Conservation (phyloP, 2,113 vertebrate genomes). For the Melanerpes formicivorus region DNA sequence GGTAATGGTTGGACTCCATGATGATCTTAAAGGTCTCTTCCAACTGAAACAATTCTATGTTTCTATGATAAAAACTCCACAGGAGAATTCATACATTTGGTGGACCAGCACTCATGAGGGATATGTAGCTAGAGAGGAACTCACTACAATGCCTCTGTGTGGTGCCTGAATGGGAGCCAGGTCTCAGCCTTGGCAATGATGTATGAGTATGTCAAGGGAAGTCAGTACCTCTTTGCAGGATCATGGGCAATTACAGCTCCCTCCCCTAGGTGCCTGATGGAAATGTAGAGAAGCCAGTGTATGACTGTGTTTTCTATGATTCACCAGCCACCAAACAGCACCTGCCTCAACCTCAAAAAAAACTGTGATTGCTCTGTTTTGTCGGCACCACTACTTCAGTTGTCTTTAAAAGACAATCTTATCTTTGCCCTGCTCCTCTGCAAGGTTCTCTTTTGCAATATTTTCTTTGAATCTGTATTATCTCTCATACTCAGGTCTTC, state of each 20-base stretch:
- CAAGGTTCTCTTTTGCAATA: background rate
- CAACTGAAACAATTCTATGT: too few species aligned
- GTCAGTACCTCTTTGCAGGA: background rate
- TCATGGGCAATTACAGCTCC: background rate
- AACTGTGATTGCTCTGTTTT: background rate
- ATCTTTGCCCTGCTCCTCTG: background rate
- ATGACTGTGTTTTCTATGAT: background rate
- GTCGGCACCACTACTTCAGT: background rate
- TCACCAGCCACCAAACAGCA: background rate
- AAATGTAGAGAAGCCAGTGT: background rate
- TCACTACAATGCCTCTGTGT: background rate
- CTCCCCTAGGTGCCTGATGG: background rate
- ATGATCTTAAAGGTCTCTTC: too few species aligned
- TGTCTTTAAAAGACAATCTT: background rate
- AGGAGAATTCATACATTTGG: background rate
- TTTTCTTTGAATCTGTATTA: background rate
- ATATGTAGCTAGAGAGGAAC: background rate
- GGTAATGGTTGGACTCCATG: too few species aligned
- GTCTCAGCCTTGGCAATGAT: background rate
- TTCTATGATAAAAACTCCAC: background rate
- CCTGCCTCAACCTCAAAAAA: background rate
- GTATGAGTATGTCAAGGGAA: background rate
- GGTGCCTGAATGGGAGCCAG: background rate
- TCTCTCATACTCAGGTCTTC: background rate
- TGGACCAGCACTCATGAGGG: background rate